Percentiles rank a stretch among this genome's conserved stretches.
Conservation (phyloP, 2,113 vertebrate genomes). For the Burhinus oedicnemus region DNA sequence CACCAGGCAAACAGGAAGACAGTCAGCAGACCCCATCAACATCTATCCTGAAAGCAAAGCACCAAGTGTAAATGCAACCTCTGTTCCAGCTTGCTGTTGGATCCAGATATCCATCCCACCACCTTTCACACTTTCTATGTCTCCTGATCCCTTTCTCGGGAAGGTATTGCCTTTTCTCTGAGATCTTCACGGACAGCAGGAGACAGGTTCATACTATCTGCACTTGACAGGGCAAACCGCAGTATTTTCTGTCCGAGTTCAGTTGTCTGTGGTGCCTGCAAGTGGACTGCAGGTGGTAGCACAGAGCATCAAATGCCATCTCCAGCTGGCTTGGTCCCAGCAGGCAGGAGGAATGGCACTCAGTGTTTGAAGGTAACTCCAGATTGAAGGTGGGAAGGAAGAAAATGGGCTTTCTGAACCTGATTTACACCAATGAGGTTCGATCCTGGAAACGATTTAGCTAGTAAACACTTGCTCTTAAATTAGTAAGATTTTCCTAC, state of each 20-base stretch:
- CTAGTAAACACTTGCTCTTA: background rate
- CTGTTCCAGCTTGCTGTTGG: background rate
- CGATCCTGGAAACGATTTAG: background rate
- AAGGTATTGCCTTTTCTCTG: background rate
- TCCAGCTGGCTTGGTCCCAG: background rate
- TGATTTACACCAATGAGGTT: background rate
- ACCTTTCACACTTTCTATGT: background rate
- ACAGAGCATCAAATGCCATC: background rate
- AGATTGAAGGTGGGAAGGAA: background rate
- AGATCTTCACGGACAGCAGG: accelerated
- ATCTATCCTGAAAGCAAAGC: background rate
- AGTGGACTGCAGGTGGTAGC: slow-evolving; percentile 25
- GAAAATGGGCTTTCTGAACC: background rate
- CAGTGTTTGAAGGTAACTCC: background rate
- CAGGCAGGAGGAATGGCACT: background rate
- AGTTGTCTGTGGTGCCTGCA: background rate
- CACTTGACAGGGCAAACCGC: accelerated
- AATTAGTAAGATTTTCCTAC: background rate
- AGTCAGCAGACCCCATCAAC: background rate
- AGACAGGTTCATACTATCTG: accelerated
- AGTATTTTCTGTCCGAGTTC: background rate
- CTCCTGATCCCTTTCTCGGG: background rate
- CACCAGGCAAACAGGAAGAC: background rate
- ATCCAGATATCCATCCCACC: background rate
- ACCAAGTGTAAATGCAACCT: background rate